phyloP scores from a whole-genome alignment of 2,113 vertebrate species.

The Paradoxurus hermaphroditus region DNA sequence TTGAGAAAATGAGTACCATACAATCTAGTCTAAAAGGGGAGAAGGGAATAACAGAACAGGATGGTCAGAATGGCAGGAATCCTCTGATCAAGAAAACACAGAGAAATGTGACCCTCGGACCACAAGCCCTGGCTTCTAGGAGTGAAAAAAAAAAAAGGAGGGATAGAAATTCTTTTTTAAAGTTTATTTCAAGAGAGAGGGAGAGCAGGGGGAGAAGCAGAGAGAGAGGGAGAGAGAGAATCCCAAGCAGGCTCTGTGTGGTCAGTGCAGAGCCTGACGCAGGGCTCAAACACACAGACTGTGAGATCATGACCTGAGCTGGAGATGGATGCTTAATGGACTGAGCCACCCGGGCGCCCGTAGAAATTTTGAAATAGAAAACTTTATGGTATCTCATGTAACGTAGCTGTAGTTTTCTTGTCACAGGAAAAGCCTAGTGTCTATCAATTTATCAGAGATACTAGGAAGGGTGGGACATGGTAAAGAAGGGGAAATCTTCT shows the following conservation, averaged over 20 bases:
- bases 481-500: background rate
- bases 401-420: background rate
- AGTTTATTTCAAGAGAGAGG: too few species aligned
- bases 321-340: too few species aligned
- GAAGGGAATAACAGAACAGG: too few species aligned
- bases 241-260: too few species aligned
- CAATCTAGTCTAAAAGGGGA: background rate
- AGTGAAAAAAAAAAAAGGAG: background rate
- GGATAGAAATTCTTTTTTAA: background rate
- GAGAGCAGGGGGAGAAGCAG: too few species aligned
- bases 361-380: background rate
- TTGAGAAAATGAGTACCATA: background rate
- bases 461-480: background rate
- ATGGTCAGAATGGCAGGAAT: background rate
- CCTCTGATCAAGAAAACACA: too few species aligned
- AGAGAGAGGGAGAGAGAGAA: too few species aligned
- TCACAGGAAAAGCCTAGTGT: background rate
- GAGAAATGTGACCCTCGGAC: background rate
- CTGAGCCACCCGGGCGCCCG: too few species aligned
- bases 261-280: too few species aligned
- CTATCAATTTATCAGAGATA: background rate
- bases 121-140: background rate
- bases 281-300: too few species aligned
- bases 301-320: too few species aligned
- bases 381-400: background rate